phyloP scores from a whole-genome alignment of 2,888 invertebrate species.

The Alloplasta piceator region DNA sequence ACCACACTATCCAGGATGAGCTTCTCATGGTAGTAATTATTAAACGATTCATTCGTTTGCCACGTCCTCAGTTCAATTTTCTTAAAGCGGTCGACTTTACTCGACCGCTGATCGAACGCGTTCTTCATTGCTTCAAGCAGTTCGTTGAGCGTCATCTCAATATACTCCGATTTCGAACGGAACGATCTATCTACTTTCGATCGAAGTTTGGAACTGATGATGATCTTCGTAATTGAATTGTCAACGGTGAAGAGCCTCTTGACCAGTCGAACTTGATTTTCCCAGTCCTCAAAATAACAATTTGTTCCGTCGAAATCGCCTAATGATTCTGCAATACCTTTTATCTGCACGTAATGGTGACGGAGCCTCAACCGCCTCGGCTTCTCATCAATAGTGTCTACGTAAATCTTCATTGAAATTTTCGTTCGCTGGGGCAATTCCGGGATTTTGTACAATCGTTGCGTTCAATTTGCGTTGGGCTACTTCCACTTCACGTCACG shows the following conservation, averaged over 20 bases:
- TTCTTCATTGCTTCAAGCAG: slow-evolving; percentile 59
- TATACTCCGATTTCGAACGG: slow-evolving; percentile 62
- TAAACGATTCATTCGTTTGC: slow-evolving; percentile 57
- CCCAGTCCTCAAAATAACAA: slow-evolving; percentile 55
- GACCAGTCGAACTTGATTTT: slow-evolving; percentile 50
- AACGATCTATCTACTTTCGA: slow-evolving; percentile 64
- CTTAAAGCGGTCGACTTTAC: slow-evolving; percentile 47
- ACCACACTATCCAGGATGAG: slow-evolving; percentile 57
- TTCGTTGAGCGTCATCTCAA: slow-evolving; percentile 38
- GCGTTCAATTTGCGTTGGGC: slow-evolving; percentile 21
- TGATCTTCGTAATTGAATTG: slow-evolving; percentile 49
- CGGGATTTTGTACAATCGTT: slow-evolving; percentile 1
- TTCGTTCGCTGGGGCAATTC: background rate
- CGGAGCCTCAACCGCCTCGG: background rate
- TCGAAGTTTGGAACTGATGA: slow-evolving; percentile 61
- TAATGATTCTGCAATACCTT: slow-evolving; percentile 51
- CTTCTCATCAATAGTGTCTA: background rate
- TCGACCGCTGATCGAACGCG: slow-evolving; percentile 62
- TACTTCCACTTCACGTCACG: slow-evolving; percentile 25
- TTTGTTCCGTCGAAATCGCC: slow-evolving; percentile 52
- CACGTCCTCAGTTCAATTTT: slow-evolving; percentile 64
- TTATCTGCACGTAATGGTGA: slow-evolving; percentile 46
- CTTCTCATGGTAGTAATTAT: slow-evolving; percentile 59
- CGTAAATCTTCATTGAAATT: slow-evolving; percentile 7
- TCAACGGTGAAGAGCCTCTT: slow-evolving; percentile 42